Conservation (phyloP, 2,888 invertebrate genomes). For the Diarsia brunnea region DNA sequence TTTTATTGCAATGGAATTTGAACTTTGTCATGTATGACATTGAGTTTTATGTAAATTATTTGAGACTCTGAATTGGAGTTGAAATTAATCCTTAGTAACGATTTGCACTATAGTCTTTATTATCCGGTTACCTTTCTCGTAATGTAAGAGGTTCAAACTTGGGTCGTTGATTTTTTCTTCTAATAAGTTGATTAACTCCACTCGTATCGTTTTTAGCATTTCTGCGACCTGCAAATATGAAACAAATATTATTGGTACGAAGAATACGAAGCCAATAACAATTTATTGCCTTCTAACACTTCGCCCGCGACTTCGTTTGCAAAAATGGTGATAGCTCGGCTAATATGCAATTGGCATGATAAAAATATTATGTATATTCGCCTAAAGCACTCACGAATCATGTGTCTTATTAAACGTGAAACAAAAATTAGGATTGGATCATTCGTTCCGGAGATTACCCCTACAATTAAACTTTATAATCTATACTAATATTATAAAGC, state of each 20-base stretch:
- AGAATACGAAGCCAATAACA: too few relatives aligned
- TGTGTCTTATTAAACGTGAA: too few relatives aligned
- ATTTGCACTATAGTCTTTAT: conserved; percentile 94
- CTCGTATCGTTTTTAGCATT: conserved; percentile 94
- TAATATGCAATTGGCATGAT: too few relatives aligned
- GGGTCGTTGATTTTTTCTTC: conserved; percentile 97
- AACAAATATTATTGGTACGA: background rate
- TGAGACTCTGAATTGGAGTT: conserved; percentile 6
- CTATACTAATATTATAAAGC: too few relatives aligned
- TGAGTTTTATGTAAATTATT: conserved; percentile 1
- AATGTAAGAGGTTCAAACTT: conserved; percentile 93
- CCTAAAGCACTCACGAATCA: too few relatives aligned
- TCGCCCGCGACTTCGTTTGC: too few relatives aligned
- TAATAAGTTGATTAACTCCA: conserved; percentile 94
- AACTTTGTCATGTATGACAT: background rate
- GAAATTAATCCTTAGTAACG: conserved; percentile 89
- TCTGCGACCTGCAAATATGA: conserved; percentile 93
- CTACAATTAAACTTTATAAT: too few relatives aligned
- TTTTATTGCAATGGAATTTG: conserved; percentile 19
- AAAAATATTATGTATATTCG: too few relatives aligned
- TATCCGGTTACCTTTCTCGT: conserved; percentile 94
- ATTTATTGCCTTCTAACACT: too few relatives aligned
- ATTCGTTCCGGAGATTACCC: too few relatives aligned
- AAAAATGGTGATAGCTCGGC: too few relatives aligned
- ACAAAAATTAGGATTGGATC: too few relatives aligned